Conservation (phyloP, 2,797 vertebrate genomes). For the Margarornis squamiger region DNA sequence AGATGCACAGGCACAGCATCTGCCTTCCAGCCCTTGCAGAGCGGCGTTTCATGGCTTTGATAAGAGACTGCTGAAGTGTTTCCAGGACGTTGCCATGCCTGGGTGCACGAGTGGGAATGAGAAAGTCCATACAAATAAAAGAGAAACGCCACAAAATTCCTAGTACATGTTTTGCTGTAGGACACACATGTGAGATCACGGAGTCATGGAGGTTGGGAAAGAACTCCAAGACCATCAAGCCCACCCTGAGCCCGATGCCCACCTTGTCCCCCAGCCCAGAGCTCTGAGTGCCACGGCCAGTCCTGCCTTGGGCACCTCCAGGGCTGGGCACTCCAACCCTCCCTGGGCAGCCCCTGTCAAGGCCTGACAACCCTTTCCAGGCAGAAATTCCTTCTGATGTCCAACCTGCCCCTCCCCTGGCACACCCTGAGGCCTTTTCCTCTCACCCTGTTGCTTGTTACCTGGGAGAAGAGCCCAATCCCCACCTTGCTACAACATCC, state of each 20-base stretch:
- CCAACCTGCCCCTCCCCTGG: neutral
- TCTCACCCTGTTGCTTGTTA: neutral
- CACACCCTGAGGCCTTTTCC: neutral
- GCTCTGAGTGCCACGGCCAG: neutral
- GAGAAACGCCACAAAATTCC: neutral
- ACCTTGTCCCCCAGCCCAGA: neutral
- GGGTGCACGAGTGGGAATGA: neutral
- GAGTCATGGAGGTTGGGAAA: neutral
- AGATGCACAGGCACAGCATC: neutral
- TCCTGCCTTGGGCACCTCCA: rapidly evolving
- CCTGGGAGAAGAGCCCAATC: rapidly evolving
- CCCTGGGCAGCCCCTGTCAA: neutral
- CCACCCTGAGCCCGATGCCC: rapidly evolving
- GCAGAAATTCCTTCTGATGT: neutral
- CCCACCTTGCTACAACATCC: neutral
- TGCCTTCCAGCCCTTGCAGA: neutral
- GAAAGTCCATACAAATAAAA: neutral
- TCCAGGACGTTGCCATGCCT: neutral
- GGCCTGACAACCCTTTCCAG: rapidly evolving
- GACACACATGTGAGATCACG: neutral
- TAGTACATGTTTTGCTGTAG: neutral
- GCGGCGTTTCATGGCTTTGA: neutral
- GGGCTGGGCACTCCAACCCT: neutral
- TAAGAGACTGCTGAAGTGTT: neutral
- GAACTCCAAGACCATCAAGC: neutral